phyloP scores from a whole-genome alignment of 2,888 invertebrate species.

The Nephrotoma guestfalica region DNA sequence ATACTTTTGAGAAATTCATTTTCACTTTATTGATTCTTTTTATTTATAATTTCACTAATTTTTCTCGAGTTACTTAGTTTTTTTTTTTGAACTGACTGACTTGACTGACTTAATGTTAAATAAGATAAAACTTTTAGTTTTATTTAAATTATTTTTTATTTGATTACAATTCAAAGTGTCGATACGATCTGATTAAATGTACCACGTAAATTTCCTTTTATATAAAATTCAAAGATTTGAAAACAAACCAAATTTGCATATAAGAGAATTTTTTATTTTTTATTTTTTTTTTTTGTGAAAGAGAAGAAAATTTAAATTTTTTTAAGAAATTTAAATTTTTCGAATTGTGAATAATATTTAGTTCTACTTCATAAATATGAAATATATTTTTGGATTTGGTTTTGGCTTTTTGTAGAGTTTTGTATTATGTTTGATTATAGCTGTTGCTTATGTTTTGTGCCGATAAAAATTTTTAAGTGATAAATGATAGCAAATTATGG shows the following conservation, averaged over 20 bases:
- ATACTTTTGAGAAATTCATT: constrained; percentile 7
- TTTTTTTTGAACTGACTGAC: not conserved
- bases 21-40: not conserved
- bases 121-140: not conserved
- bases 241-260: not conserved
- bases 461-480: not conserved
- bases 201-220: not conserved
- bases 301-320: not conserved
- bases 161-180: not conserved
- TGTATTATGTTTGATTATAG: not conserved
- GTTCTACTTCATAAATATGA: not conserved
- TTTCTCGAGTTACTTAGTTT: not conserved
- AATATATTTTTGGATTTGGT: not conserved
- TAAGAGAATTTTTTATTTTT: not conserved
- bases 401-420: not conserved
- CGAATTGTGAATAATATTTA: not conserved
- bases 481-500: too few relatives aligned
- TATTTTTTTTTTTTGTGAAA: not conserved
- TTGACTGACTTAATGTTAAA: not conserved
- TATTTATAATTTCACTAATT: not conserved
- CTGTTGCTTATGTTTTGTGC: not conserved
- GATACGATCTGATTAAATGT: not conserved
- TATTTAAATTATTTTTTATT: not conserved
- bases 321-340: not conserved
- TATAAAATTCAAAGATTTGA: not conserved